phyloP scores from a whole-genome alignment of 2,113 vertebrate genomes.

The Syngnathus typhle region DNA sequence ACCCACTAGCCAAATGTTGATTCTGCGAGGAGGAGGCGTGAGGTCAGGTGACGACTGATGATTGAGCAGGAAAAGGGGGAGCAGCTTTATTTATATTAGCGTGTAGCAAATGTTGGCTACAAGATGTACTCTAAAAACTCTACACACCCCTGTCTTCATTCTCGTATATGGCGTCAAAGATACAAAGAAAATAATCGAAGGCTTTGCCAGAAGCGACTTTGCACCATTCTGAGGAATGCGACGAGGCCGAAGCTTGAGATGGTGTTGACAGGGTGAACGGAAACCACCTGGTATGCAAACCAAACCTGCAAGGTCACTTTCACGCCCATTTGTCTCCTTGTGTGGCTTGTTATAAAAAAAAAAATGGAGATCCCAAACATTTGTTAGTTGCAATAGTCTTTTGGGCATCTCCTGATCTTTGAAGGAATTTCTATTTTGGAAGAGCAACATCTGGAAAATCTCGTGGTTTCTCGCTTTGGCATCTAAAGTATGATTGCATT shows the following conservation, averaged over 20 bases:
- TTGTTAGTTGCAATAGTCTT: background rate
- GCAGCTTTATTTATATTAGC: background rate
- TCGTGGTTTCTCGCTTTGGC: constrained; percentile 1
- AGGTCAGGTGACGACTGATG: constrained; percentile 32
- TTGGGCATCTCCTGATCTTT: background rate
- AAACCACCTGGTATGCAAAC: constrained; percentile 56
- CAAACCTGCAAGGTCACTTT: constrained; percentile 51
- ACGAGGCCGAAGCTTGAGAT: constrained; percentile 15
- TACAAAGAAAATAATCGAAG: constrained; percentile 29
- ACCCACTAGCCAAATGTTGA: constrained; percentile 39
- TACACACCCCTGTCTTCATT: background rate
- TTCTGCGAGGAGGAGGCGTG: constrained; percentile 28
- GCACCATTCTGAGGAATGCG: constrained; percentile 37
- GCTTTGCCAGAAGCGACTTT: constrained; percentile 11
- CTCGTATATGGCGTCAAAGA: constrained; percentile 2
- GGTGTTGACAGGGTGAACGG: constrained; percentile 41
- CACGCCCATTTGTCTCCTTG: constrained; percentile 19
- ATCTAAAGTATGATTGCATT: constrained; percentile 10
- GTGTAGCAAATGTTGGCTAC: no score
- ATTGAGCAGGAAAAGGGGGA: constrained; percentile 19
- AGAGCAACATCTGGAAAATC: background rate
- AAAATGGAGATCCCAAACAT: no score
- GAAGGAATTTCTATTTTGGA: background rate
- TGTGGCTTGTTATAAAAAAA: constrained; percentile 15
- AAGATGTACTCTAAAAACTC: no score